These are phyloP conservation scores for Brienomyrus brachyistius DNA, from an alignment of 2,113 vertebrate genomes.

Conservation along the genomic window DNA sequence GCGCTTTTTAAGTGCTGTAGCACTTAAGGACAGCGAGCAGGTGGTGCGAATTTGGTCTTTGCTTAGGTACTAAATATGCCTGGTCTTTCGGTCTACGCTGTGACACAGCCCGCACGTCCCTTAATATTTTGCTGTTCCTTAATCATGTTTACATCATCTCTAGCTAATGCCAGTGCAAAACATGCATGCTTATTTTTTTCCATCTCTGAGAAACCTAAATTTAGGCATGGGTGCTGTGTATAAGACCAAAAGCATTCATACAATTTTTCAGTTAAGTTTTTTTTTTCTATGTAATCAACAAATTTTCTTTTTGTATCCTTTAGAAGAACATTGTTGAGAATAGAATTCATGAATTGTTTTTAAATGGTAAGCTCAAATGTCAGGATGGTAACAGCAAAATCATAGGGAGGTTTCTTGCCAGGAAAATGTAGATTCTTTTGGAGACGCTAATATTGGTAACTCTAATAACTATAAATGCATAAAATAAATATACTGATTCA, in stretches of 20 bases:
- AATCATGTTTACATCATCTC: not conserved
- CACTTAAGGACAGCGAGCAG: not conserved
- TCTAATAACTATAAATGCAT: not conserved
- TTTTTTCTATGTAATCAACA: not conserved
- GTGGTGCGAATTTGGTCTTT: not conserved
- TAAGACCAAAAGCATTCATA: not conserved
- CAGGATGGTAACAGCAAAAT: not conserved
- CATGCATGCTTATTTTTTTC: not conserved
- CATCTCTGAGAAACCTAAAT: not conserved
- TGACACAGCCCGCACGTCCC: not conserved
- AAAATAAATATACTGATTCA: not conserved
- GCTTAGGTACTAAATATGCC: not conserved
- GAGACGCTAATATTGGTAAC: not conserved
- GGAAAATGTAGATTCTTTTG: not conserved
- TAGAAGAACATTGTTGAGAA: not conserved
- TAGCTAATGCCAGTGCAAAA: not conserved
- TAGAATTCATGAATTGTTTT: not conserved
- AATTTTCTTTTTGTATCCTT: not conserved
- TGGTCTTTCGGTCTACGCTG: not conserved
- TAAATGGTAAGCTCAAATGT: not conserved
- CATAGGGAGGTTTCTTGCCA: not conserved
- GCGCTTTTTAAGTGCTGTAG: not conserved
- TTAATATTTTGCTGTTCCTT: not conserved
- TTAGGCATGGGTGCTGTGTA: not conserved
- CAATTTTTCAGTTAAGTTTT: not conserved